These are phyloP conservation scores for Bucorvus abyssinicus DNA, from an alignment of 2,797 vertebrate genomes.

Conservation along the genomic window DNA sequence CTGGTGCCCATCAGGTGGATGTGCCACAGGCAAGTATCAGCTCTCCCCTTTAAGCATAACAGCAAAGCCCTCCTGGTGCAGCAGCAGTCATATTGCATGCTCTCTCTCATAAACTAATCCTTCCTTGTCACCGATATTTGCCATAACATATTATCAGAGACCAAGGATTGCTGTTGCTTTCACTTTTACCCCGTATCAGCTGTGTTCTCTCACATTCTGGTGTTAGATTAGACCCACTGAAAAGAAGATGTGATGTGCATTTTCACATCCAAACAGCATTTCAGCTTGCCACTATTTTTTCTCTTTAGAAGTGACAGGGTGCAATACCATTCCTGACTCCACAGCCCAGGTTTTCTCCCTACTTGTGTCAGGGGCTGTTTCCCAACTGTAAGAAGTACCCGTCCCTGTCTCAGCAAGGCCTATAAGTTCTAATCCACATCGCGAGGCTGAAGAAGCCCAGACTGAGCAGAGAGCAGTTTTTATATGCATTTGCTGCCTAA, in stretches of 20 bases:
- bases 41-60: background rate
- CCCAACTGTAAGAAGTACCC: background rate
- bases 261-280: background rate
- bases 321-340: background rate
- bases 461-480: background rate
- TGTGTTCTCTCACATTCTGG: background rate
- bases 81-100: background rate
- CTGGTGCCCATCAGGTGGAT: background rate
- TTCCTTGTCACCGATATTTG: background rate
- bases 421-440: background rate
- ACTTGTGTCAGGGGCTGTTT: background rate
- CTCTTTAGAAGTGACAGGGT: background rate
- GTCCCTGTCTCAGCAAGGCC: background rate
- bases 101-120: background rate
- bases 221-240: background rate
- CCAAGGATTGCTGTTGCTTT: background rate
- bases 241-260: accelerated
- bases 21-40: background rate
- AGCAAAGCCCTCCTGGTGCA: background rate
- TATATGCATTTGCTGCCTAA: background rate
- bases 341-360: background rate
- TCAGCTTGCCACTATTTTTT: background rate
- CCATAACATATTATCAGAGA: background rate
- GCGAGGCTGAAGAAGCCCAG: background rate
- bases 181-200: background rate